Evolutionary conservation across 2,888 invertebrate species (phyloP).

Genomic region (Pollenia angustigena): DNA sequence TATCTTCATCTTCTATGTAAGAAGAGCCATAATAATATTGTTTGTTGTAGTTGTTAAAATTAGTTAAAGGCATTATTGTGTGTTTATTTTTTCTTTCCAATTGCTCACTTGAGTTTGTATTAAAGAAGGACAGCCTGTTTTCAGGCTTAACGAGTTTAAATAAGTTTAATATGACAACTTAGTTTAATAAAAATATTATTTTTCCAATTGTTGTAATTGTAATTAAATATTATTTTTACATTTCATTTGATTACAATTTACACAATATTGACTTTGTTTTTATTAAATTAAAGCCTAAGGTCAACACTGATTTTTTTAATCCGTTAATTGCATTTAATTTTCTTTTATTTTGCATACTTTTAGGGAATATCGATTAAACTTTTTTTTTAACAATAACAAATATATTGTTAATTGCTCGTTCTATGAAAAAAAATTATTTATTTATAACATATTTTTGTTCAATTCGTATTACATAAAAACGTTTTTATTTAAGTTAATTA

Average conservation of each 20-base stretch:
- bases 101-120: slow-evolving; percentile 9
- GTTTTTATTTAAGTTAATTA: background rate
- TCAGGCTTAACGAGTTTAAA: background rate
- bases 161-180: background rate
- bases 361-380: slow-evolving; percentile 4
- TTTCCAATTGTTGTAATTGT: background rate
- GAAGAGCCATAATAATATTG: slow-evolving; percentile 69
- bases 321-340: slow-evolving; percentile 4
- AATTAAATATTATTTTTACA: background rate
- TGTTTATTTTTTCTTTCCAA: slow-evolving; percentile 20
- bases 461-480: background rate
- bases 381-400: background rate
- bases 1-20: slow-evolving; percentile 42
- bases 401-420: background rate
- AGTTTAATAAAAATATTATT: background rate
- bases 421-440: background rate
- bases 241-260: slow-evolving; percentile 1
- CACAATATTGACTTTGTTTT: background rate
- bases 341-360: slow-evolving; percentile 42
- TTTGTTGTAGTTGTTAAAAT: slow-evolving; percentile 53
- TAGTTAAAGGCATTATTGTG: slow-evolving; percentile 72
- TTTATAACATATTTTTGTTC: background rate
- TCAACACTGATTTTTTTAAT: background rate
- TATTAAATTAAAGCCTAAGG: slow-evolving; percentile 1
- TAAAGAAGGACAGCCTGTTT: background rate